Conservation (phyloP, 2,113 vertebrate species). For the Myodes glareolus region DNA sequence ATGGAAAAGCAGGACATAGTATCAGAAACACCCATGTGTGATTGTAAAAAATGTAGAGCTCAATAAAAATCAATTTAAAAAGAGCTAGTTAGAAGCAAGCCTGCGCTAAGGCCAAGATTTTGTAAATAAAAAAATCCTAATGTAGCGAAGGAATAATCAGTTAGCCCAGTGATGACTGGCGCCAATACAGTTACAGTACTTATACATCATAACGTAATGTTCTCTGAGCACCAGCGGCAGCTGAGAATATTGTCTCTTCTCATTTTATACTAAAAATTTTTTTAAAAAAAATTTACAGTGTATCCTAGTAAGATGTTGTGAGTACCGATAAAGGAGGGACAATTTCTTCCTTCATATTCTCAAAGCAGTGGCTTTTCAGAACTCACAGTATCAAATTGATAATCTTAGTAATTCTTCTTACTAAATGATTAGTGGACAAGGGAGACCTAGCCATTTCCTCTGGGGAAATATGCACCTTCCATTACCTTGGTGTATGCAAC, state of each 20-base stretch:
- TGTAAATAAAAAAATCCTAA: background rate
- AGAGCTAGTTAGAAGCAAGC: too few relatives aligned
- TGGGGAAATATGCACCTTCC: background rate
- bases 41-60: conserved; percentile 4
- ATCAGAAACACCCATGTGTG: background rate
- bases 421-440: conserved; percentile 66
- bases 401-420: conserved; percentile 54
- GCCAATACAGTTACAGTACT: background rate
- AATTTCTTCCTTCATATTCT: conserved; percentile 45
- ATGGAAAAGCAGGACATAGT: background rate
- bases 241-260: conserved; percentile 42
- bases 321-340: conserved; percentile 49
- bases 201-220: background rate
- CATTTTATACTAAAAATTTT: background rate
- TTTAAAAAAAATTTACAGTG: background rate
- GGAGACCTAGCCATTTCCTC: background rate
- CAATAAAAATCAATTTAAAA: too few relatives aligned
- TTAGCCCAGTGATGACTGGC: background rate
- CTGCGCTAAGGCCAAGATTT: too few relatives aligned
- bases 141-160: background rate
- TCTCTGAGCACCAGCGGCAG: background rate
- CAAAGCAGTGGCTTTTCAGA: conserved; percentile 54
- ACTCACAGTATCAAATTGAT: conserved; percentile 5
- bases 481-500: conserved; percentile 56
- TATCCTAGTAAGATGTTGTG: conserved; percentile 20